Base-by-base conservation (phyloP, 1,140 invertebrate genomes). In the Penaeus indicus region DNA sequence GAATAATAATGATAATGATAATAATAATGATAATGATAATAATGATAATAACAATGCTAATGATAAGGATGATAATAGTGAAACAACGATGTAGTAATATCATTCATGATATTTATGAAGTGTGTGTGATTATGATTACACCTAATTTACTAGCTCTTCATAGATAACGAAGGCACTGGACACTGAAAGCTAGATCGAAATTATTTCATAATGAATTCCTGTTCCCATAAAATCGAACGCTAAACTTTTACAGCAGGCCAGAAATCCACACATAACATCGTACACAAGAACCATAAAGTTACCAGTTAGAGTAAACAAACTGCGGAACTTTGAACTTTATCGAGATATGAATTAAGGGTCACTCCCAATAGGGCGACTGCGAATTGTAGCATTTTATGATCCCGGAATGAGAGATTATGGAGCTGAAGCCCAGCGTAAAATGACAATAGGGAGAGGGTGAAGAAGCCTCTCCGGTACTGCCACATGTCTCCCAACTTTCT, bases 151-250 rank as follows among this genome's bases (percentile, higher is more conserved):
- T 54, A 11, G 1, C 1, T 54, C 16, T 54, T 5, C 11, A 0
- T 16, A 54, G 11, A 13, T 13, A 47, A 47, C 11, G 47, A 10
- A 47, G 47, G 11, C 7, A 47, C 47, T 47, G 11, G 11, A 54
- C 11, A 54, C 5, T 54, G 54, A 13, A 54, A 54, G 13, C 22
- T 21, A 60, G 61, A 80, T 61, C 78, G n/a, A 62, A 4, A 84
- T 47, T 64, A n/a, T 38, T 67, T 42, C 81, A 62, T 83, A 62
- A 64, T 83, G 64, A 83, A 83, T 64, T 83, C 82, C n/a, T n/a
- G 13, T 21, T 47, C 61, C 69, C 82, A 47, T 84, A 84, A 84
- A 84, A 67, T 64, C 63, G 63, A 64, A 67, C 22, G 64, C 19
- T 21, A 22, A 67, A 64, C 25, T 84, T 84, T 84, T 64, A 27